Conservation (phyloP, 2,888 invertebrate species). For the Falcaria lacertinaria region DNA sequence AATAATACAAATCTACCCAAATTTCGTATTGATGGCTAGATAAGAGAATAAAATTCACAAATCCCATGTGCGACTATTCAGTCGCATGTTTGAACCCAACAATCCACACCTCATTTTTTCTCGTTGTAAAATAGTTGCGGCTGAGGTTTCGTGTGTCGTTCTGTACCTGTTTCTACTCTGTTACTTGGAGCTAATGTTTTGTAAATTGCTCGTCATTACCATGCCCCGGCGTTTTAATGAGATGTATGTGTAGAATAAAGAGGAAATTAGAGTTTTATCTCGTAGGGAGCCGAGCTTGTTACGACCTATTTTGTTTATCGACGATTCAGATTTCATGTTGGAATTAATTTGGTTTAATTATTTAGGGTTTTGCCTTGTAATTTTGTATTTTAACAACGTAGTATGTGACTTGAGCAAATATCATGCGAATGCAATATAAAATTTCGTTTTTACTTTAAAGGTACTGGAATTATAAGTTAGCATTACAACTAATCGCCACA, state of each 20-base stretch:
- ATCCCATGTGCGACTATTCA: conserved; percentile 2
- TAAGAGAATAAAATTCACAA: too few relatives aligned
- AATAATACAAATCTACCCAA: too few relatives aligned
- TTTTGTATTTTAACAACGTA: too few relatives aligned
- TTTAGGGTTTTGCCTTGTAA: not conserved
- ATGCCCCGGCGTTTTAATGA: conserved; percentile 16
- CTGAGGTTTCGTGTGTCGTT: conserved; percentile 21
- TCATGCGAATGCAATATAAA: too few relatives aligned
- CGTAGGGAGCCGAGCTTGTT: conserved; percentile 2
- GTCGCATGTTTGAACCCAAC: conserved; percentile 3
- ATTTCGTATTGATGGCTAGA: too few relatives aligned
- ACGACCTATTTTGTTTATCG: not conserved
- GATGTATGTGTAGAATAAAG: conserved; percentile 15
- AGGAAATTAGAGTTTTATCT: conserved; percentile 13
- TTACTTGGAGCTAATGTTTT: conserved; percentile 33
- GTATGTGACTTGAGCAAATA: too few relatives aligned
- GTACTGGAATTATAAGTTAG: too few relatives aligned
- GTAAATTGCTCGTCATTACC: conserved; percentile 32
- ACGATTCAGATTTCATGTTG: not conserved
- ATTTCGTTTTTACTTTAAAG: too few relatives aligned
- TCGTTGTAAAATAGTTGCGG: conserved; percentile 28
- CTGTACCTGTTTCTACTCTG: conserved; percentile 16
- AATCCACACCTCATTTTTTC: conserved; percentile 21
- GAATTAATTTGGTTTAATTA: not conserved
- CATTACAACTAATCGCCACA: too few relatives aligned